Conservation (phyloP, 2,888 invertebrate genomes). For the Myopa tessellatipennis region DNA sequence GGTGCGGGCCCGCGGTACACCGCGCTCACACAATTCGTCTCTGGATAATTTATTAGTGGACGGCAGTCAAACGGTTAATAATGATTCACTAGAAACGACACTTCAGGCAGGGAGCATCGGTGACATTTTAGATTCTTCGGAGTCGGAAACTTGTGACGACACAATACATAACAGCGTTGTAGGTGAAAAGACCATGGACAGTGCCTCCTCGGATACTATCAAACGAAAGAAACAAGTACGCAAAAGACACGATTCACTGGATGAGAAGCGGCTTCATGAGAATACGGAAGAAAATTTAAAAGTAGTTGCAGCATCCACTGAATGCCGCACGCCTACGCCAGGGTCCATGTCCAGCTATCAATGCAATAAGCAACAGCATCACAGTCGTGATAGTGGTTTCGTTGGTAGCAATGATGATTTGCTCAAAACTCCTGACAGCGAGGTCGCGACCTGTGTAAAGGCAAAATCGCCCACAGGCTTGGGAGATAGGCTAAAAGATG, state of each 20-base stretch:
- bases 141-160: slow-evolving; percentile 79
- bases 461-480: slow-evolving; percentile 57
- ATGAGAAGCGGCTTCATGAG: slow-evolving; percentile 69
- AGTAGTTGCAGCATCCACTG: slow-evolving; percentile 39
- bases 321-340: slow-evolving; percentile 57
- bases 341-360: slow-evolving; percentile 71
- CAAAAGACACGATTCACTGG: slow-evolving; percentile 71
- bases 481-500: slow-evolving; percentile 59
- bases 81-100: slow-evolving; percentile 60
- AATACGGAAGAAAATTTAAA: slow-evolving; percentile 47
- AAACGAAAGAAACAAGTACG: slow-evolving; percentile 85
- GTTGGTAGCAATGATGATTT: slow-evolving; percentile 90
- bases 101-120: slow-evolving; percentile 63
- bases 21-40: slow-evolving; percentile 84
- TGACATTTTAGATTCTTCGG: slow-evolving; percentile 74
- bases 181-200: slow-evolving; percentile 70
- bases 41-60: slow-evolving; percentile 79
- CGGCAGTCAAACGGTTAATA: slow-evolving; percentile 37
- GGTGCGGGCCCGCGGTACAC: slow-evolving; percentile 85
- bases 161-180: slow-evolving; percentile 74
- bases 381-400: slow-evolving; percentile 88
- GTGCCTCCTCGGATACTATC: slow-evolving; percentile 74
- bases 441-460: slow-evolving; percentile 45
- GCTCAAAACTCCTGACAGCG: slow-evolving; percentile 71
- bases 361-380: slow-evolving; percentile 74